These are phyloP conservation scores for Eupelmus urozonus DNA, from an alignment of 2,888 invertebrate species.

Conservation along the genomic window DNA sequence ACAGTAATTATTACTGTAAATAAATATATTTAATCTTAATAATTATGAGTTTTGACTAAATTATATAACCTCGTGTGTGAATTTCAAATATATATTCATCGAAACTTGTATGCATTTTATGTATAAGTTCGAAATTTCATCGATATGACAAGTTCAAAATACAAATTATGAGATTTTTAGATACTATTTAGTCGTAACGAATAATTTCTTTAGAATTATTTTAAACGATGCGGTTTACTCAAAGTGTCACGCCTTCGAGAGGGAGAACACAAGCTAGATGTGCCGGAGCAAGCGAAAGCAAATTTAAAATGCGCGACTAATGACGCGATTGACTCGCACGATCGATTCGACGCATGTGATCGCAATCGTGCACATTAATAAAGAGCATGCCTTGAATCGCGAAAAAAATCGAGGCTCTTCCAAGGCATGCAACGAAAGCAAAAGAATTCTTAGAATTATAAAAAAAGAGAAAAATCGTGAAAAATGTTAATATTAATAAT, in stretches of 20 bases:
- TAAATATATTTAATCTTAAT: slow-evolving; percentile 9
- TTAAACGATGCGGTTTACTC: slow-evolving; percentile 35
- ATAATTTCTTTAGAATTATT: slow-evolving; percentile 25
- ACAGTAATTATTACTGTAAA: slow-evolving; percentile 14
- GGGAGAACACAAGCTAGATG: slow-evolving; percentile 49
- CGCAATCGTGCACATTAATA: slow-evolving; percentile 46
- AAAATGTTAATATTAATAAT: slow-evolving; percentile 4
- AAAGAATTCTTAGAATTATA: slow-evolving; percentile 4
- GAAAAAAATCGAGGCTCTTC: slow-evolving; percentile 34
- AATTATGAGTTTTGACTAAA: slow-evolving; percentile 25
- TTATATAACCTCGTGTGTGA: slow-evolving; percentile 7
- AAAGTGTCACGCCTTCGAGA: slow-evolving; percentile 26
- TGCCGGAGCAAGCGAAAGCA: slow-evolving; percentile 51
- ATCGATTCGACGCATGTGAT: slow-evolving; percentile 53
- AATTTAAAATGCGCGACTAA: slow-evolving; percentile 31
- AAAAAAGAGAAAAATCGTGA: not conserved
- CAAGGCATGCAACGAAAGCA: slow-evolving; percentile 28
- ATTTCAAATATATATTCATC: slow-evolving; percentile 7
- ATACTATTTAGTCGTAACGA: slow-evolving; percentile 34
- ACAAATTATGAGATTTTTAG: slow-evolving; percentile 33
- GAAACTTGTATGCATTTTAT: slow-evolving; percentile 30
- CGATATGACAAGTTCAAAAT: slow-evolving; percentile 14
- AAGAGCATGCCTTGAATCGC: slow-evolving; percentile 33
- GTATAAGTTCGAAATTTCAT: slow-evolving; percentile 46
- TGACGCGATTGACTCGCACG: slow-evolving; percentile 49